phyloP scores from a whole-genome alignment of 2,888 invertebrate genomes.

The Ochropacha duplaris region DNA sequence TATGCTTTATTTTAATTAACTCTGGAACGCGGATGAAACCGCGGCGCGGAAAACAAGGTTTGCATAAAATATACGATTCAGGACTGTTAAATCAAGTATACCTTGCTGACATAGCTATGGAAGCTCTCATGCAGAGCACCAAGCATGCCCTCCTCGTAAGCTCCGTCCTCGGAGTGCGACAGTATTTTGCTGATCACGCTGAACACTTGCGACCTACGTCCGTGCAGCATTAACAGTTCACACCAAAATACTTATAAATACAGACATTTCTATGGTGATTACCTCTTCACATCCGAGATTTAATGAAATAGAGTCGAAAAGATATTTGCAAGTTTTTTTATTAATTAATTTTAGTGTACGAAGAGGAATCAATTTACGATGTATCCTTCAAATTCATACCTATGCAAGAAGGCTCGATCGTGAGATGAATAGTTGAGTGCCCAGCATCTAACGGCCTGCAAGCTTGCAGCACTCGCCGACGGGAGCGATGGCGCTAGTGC shows the following conservation, averaged over 20 bases:
- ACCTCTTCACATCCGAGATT: too few relatives aligned
- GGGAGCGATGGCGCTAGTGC: slow-evolving; percentile 95
- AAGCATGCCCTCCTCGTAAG: slow-evolving; percentile 68
- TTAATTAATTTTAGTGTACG: too few relatives aligned
- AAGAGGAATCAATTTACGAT: too few relatives aligned
- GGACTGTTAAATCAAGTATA: slow-evolving; percentile 23
- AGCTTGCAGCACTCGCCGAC: slow-evolving; percentile 92
- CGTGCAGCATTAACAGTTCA: slow-evolving; percentile 58
- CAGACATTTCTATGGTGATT: not conserved
- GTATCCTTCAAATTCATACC: slow-evolving; percentile 48
- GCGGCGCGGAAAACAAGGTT: too few relatives aligned
- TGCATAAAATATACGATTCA: slow-evolving; percentile 5
- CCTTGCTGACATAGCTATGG: slow-evolving; percentile 60
- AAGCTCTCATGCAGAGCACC: slow-evolving; percentile 68
- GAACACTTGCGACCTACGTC: slow-evolving; percentile 92
- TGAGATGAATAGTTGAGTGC: slow-evolving; percentile 93
- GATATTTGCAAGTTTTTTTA: too few relatives aligned
- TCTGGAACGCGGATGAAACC: too few relatives aligned
- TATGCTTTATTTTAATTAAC: too few relatives aligned
- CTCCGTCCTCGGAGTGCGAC: slow-evolving; percentile 93
- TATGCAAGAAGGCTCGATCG: slow-evolving; percentile 95
- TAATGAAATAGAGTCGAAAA: too few relatives aligned
- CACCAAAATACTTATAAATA: slow-evolving; percentile 5
- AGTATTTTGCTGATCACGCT: slow-evolving; percentile 97
- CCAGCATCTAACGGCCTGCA: slow-evolving; percentile 97